These are phyloP conservation scores for Manacus vitellinus DNA, from an alignment of 2,113 vertebrate species.

Conservation along the genomic window DNA sequence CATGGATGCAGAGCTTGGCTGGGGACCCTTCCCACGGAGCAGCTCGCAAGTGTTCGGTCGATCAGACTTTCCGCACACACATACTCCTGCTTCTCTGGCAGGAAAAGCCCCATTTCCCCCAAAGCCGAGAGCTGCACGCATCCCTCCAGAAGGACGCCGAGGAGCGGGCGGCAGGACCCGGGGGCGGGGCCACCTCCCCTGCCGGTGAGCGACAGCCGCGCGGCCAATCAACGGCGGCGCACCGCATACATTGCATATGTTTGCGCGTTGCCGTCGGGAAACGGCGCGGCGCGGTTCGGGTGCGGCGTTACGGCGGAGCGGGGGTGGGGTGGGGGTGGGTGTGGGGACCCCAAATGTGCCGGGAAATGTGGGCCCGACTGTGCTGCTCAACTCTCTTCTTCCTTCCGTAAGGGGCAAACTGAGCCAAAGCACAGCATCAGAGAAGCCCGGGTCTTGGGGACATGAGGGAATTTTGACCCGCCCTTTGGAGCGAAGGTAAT, in stretches of 20 bases:
- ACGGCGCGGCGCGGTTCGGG: background rate
- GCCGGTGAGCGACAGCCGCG: background rate
- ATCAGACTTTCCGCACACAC: fast-evolving
- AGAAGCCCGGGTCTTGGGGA: background rate
- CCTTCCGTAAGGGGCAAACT: fast-evolving
- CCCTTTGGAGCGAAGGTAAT: background rate
- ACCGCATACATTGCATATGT: background rate
- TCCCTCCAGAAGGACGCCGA: fast-evolving
- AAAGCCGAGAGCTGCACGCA: fast-evolving
- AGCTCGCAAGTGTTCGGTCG: fast-evolving
- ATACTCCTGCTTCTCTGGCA: fast-evolving
- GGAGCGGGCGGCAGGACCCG: too few relatives aligned
- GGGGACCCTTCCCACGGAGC: too few relatives aligned
- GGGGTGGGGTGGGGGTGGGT: too few relatives aligned
- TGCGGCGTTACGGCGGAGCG: fast-evolving
- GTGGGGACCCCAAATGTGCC: background rate
- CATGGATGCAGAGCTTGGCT: too few relatives aligned
- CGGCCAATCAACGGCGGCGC: background rate
- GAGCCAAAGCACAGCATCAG: fast-evolving
- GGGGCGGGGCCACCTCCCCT: fast-evolving
- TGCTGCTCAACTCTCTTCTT: background rate
- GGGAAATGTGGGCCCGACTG: background rate
- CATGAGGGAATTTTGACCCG: background rate
- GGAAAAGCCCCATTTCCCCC: fast-evolving
- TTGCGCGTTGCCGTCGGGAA: conserved; percentile 52